Conservation (phyloP, 2,113 vertebrate genomes). For the Hystrix cristata region DNA sequence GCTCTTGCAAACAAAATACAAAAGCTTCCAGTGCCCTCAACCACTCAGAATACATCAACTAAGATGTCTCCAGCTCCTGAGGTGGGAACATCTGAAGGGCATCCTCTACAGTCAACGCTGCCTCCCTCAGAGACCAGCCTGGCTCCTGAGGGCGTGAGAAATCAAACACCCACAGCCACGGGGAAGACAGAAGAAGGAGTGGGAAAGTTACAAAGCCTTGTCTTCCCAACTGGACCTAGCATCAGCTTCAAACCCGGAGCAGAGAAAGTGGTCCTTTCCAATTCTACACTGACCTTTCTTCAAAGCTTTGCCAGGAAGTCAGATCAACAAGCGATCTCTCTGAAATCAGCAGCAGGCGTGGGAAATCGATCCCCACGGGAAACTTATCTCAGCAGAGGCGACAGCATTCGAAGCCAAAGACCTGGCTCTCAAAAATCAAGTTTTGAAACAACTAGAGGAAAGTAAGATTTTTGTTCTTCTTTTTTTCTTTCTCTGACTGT, state of each 20-base stretch:
- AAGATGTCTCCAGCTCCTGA: neutral
- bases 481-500: neutral
- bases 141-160: neutral
- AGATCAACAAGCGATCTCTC: neutral
- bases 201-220: slow-evolving; percentile 4
- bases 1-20: neutral
- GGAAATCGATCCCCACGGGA: slow-evolving; percentile 67
- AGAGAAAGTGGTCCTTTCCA: slow-evolving; percentile 50
- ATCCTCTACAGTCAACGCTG: neutral
- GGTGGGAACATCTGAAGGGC: neutral
- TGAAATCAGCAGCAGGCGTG: neutral
- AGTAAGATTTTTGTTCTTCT: slow-evolving; percentile 84
- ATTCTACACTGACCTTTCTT: slow-evolving; percentile 56
- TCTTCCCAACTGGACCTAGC: neutral
- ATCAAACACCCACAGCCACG: neutral
- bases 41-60: neutral
- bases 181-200: neutral
- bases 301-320: slow-evolving; percentile 71
- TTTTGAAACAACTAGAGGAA: slow-evolving; percentile 88
- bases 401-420: slow-evolving; percentile 49
- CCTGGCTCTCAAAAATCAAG: slow-evolving; percentile 65
- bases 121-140: neutral
- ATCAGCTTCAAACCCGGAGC: neutral
- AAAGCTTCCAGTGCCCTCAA: neutral
- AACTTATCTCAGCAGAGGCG: slow-evolving; percentile 25